Evolutionary conservation across 2,888 invertebrate genomes (phyloP), one percentile per base, ranked within the genome.

Genomic region (Cephonodes hylas): DNA sequence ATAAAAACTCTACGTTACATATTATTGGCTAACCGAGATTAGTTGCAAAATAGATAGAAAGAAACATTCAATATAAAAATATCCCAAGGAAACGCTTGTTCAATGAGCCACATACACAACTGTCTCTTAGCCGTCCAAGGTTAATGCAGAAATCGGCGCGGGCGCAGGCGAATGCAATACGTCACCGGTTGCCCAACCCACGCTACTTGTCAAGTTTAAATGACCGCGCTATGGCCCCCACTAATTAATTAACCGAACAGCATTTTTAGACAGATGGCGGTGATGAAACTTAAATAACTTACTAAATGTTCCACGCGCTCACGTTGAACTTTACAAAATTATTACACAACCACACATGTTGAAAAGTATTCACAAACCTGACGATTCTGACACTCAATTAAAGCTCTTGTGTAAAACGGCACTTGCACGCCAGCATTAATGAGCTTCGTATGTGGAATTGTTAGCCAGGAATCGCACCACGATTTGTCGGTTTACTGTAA

Each of bases 141-240:
- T 83, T 80, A 81, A 66, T 70, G 74, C 79, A 78, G 78, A 76
- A 79, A 80, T 53, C 71, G 68, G 73, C 77, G 76, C 75, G 70
- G 66, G 73, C 80, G 76, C 80, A 77, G 74, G 74, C 81, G 74
- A 71, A 67, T 75, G 79, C 76, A 74, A 72, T 72, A 77, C 76
- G 76, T 77, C 79, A 77, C 72, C 67, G 59, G 70, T 86, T 86
- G 69, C 78, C 73, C 79, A 85, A 86, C 79, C 76, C 78, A 80
- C 84, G 74, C 76, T 69, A 76, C 76, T 76, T 75, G 75, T 79
- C 78, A 70, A 75, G 65, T 68, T 62, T 68, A 67, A 68, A 74
- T 75, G 79, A 77, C 81, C 77, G 75, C 73, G 70, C 68, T 71
- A 18, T 27, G 18, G 10, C 18, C 53, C 10, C n/a, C 53, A 73